Percentiles rank a stretch among this genome's conserved stretches.
phyloP scores from a whole-genome alignment of 2,888 invertebrate species.

The Athetis lepigone region DNA sequence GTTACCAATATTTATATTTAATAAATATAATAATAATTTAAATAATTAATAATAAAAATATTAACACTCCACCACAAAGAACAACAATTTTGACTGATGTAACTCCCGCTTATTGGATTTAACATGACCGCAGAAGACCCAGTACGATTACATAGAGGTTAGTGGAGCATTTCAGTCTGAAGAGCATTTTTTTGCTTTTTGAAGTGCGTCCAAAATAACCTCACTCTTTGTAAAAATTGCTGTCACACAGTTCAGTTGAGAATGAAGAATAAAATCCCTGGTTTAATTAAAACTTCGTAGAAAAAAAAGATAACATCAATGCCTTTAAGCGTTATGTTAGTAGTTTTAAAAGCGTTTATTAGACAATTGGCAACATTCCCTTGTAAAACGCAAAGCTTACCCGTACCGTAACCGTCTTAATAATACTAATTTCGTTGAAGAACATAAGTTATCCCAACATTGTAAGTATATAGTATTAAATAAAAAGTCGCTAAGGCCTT shows the following conservation, averaged over 20 bases:
- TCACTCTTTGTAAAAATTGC: not conserved
- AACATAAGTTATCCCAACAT: too few relatives aligned
- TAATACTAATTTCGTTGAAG: too few relatives aligned
- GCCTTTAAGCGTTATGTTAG: conserved; percentile 34
- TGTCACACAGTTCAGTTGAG: not conserved
- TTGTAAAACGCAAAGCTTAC: conserved; percentile 8
- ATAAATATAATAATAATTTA: too few relatives aligned
- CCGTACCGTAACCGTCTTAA: too few relatives aligned
- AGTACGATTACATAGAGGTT: not conserved
- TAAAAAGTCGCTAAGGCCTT: not conserved
- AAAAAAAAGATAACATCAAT: conserved; percentile 18
- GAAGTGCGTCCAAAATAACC: conserved; percentile 6
- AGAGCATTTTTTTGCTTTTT: not conserved
- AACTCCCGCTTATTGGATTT: too few relatives aligned
- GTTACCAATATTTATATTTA: too few relatives aligned
- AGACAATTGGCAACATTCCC: not conserved
- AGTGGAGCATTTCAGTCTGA: not conserved
- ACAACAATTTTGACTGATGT: too few relatives aligned
- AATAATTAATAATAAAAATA: too few relatives aligned
- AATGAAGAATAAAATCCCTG: not conserved
- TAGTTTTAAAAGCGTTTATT: conserved; percentile 20
- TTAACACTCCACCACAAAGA: too few relatives aligned
- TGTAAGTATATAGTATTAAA: too few relatives aligned
- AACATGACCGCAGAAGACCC: not conserved
- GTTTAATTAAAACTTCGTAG: not conserved